Conservation (phyloP, 2,888 invertebrate species). For the Folsomia candida region DNA sequence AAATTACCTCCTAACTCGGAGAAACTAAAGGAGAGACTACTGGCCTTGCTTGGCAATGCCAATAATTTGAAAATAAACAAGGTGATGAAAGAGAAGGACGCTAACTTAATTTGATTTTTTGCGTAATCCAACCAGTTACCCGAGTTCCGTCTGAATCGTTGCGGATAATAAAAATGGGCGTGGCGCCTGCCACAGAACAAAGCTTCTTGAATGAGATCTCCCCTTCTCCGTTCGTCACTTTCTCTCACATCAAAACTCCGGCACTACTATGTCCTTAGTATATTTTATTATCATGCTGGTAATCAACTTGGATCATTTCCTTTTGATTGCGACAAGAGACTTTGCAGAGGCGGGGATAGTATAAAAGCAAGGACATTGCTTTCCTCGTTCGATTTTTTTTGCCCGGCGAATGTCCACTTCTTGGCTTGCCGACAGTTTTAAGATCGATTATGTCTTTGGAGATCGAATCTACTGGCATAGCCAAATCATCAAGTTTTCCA, state of each 20-base stretch:
- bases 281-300: conserved; percentile 8
- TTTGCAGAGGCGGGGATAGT: neutral
- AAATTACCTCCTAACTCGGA: neutral
- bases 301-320: conserved; percentile 15
- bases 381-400: neutral
- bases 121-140: neutral
- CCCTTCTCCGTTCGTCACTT: too few species aligned
- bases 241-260: conserved; percentile 4
- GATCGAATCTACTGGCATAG: neutral
- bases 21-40: neutral
- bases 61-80: conserved; percentile 12
- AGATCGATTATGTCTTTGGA: conserved; percentile 2
- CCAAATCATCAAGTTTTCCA: neutral
- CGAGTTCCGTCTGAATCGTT: neutral
- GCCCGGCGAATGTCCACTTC: neutral
- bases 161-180: neutral
- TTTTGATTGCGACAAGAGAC: conserved; percentile 10
- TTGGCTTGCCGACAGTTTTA: neutral
- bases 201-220: neutral
- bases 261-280: neutral
- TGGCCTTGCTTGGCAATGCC: too few species aligned
- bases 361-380: neutral
- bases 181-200: neutral
- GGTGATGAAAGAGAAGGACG: conserved; percentile 13
- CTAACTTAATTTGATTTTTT: conserved; percentile 12